phyloP scores from a whole-genome alignment of 1,140 invertebrate genomes.

The Halesus radiatus region DNA sequence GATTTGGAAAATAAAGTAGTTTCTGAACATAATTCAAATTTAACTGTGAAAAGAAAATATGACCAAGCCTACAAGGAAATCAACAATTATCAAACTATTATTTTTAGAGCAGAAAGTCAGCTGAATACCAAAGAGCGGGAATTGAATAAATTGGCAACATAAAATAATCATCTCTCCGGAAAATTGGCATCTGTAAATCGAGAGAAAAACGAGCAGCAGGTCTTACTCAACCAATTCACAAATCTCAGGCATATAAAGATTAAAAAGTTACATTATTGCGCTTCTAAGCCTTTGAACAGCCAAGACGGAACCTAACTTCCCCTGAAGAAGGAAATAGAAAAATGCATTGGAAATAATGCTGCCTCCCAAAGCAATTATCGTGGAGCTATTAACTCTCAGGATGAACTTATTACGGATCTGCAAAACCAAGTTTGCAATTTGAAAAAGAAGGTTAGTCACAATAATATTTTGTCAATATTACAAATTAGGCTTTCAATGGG shows the following conservation, averaged over 20 bases:
- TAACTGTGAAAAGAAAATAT: conserved; percentile 45
- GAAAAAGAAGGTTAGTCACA: too few species aligned
- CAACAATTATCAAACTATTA: conserved; percentile 38
- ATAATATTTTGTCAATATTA: too few species aligned
- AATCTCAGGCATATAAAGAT: conserved; percentile 18
- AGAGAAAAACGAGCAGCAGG: conserved; percentile 50
- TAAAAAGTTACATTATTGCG: neutral
- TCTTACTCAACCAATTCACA: conserved; percentile 41
- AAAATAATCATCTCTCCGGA: conserved; percentile 50
- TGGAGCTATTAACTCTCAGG: too few species aligned
- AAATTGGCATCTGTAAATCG: conserved; percentile 49
- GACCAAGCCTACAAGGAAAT: conserved; percentile 45
- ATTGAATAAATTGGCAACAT: conserved; percentile 45
- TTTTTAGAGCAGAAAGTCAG: conserved; percentile 43
- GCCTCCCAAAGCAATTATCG: too few species aligned
- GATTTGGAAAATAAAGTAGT: conserved; percentile 32
- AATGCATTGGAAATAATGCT: too few species aligned
- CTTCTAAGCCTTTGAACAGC: too few species aligned
- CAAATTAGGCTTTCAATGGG: too few species aligned
- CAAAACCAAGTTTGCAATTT: too few species aligned
- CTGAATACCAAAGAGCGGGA: conserved; percentile 53
- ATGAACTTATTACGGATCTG: too few species aligned
- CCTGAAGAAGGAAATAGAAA: too few species aligned
- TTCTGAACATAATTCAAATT: conserved; percentile 30
- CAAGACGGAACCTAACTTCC: too few species aligned